Evolutionary conservation across 1,140 invertebrate species (phyloP), one percentile per base, ranked within the genome.

Genomic region (Liolophura sinensis): DNA sequence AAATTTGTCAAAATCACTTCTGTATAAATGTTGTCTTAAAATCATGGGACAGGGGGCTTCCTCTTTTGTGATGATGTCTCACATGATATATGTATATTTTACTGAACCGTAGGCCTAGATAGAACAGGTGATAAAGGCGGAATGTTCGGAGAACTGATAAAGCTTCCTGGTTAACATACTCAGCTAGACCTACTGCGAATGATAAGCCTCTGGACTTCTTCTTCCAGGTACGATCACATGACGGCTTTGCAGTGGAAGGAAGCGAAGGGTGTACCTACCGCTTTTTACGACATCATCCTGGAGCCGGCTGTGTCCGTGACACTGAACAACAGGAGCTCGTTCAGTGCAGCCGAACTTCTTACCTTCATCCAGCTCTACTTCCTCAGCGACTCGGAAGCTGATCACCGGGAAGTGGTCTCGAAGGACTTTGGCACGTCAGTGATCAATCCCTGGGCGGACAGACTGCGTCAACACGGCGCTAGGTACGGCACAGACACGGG

Each of bases 281-380:
- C 57, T 61, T 58, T 69, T 59, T 65, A 69, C 49, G 67, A 69
- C 31, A 69, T 69, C 24, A 51, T 69, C 3, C 24, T 69, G 54
- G 40, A 65, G 16, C 67, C 67, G 22, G 56, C 62, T 16, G 18
- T 69, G 16, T 64, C 67, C 22, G 67, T 65, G n/a, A 65, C 56
- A 20, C 27, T 64, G 51, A 69, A 69, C 47, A 59, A 69, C 50
- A 55, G 27, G 11, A 51, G 55, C 31, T 49, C 47, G 7, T 59
- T 64, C 31, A 69, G 67, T 56, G 67, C 67, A 12, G 67, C 67
- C 46, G 67, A 69, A 60, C 64, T 69, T 62, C 24, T 69, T 15
- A 54, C 62, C 22, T 69, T 59, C 61, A 59, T 65, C 16, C 67
- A 69, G 57, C 55, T 69, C 22, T 69, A 69, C 54, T 69, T 65